A percentile compares a stretch with the other conserved stretches of the same genome.
Evolutionary conservation across 2,797 vertebrate species (phyloP).

Genomic region (Hydrophis major): DNA sequence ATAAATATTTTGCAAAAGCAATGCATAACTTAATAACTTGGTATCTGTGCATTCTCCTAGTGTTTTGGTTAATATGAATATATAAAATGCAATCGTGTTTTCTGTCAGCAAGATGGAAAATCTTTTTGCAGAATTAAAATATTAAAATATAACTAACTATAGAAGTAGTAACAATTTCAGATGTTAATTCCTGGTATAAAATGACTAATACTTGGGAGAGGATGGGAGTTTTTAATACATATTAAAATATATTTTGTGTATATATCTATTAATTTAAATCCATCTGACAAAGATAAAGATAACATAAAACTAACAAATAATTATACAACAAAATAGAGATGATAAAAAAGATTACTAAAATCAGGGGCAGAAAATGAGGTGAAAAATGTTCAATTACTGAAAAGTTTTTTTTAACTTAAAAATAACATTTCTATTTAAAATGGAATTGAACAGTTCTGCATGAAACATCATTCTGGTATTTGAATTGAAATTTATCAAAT

Average conservation of each 20-base stretch:
- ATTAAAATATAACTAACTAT: not conserved
- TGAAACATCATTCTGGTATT: not conserved
- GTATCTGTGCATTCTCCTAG: not conserved
- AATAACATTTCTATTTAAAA: not conserved
- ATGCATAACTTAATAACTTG: not conserved
- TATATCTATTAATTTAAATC: not conserved
- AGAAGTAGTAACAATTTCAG: not conserved
- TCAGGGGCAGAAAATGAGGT: not conserved
- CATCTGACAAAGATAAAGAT: not conserved
- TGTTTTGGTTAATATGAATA: not conserved
- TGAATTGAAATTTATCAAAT: not conserved
- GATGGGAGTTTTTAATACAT: not conserved
- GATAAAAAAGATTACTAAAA: not conserved
- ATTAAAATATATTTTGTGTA: not conserved
- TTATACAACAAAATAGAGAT: not conserved
- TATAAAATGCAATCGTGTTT: not conserved
- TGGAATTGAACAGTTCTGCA: not conserved
- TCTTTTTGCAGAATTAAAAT: not conserved
- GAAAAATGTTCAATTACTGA: not conserved
- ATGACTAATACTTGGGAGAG: not conserved
- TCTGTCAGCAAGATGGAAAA: not conserved
- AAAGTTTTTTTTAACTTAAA: not conserved
- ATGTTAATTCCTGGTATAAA: not conserved
- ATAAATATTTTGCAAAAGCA: not conserved
- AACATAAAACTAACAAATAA: not conserved